These are phyloP conservation scores for Stenodera caucasica DNA, from an alignment of 2,888 invertebrate genomes.

Conservation along the genomic window DNA sequence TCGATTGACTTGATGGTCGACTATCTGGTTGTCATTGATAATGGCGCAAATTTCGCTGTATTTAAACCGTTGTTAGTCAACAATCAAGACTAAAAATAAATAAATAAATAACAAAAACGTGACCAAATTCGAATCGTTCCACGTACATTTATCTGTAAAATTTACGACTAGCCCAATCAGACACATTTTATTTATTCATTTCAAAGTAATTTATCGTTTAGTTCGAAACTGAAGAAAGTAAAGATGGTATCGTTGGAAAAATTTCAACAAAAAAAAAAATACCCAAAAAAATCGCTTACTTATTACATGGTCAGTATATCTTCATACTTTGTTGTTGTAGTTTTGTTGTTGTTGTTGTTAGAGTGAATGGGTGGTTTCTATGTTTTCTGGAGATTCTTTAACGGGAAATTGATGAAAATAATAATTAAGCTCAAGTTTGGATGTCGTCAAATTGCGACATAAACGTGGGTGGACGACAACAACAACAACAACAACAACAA, in stretches of 20 bases:
- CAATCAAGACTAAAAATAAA: not conserved
- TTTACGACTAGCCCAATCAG: slow-evolving; percentile 14
- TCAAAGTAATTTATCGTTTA: slow-evolving; percentile 21
- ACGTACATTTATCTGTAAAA: slow-evolving; percentile 23
- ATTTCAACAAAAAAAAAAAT: no score
- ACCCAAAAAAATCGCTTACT: slow-evolving; percentile 17
- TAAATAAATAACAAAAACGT: slow-evolving; percentile 11
- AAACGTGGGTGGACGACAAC: slow-evolving; percentile 22
- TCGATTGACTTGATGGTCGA: no score
- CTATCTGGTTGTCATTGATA: not conserved
- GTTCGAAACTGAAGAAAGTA: slow-evolving; percentile 21
- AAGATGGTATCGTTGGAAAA: slow-evolving; percentile 17
- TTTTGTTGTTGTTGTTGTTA: no score
- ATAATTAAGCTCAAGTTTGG: slow-evolving; percentile 7
- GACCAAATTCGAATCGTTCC: slow-evolving; percentile 20
- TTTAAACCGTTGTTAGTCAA: not conserved
- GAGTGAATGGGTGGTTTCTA: slow-evolving; percentile 8
- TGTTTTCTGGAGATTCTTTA: slow-evolving; percentile 13
- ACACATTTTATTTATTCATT: slow-evolving; percentile 21
- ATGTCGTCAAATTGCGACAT: slow-evolving; percentile 24
- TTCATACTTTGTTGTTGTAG: slow-evolving; percentile 14
- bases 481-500: not conserved
- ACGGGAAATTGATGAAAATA: slow-evolving; percentile 8
- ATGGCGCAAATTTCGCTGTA: not conserved
- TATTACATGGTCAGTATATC: slow-evolving; percentile 24